A percentile compares a stretch with the other conserved stretches of the same genome.
Conservation (phyloP, 2,797 vertebrate genomes). For the Amblyopsis hoosieri region DNA sequence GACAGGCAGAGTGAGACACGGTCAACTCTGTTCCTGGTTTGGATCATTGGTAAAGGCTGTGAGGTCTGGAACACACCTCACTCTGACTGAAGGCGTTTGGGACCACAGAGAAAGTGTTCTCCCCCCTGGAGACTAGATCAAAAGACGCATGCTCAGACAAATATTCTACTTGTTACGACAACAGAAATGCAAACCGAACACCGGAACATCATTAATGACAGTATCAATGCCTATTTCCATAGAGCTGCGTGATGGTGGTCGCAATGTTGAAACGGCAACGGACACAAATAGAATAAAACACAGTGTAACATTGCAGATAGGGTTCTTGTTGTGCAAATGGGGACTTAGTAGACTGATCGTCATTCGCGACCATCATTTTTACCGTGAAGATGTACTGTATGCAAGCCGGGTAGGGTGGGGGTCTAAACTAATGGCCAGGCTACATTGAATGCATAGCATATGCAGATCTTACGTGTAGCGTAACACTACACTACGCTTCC, state of each 20-base stretch:
- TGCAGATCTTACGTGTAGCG: too few relatives aligned
- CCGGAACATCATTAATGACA: constrained; percentile 10
- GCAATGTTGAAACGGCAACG: constrained; percentile 44
- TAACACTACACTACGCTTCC: too few relatives aligned
- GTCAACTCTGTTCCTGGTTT: constrained; percentile 31
- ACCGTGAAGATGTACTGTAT: too few relatives aligned
- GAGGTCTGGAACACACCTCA: constrained; percentile 20
- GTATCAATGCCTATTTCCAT: constrained; percentile 48
- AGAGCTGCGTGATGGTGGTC: constrained; percentile 24
- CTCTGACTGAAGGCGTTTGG: constrained; percentile 33
- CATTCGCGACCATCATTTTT: constrained; percentile 12
- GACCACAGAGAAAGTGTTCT: constrained; percentile 39
- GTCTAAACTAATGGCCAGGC: too few relatives aligned
- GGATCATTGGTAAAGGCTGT: constrained; percentile 30
- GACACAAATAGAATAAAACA: constrained; percentile 60
- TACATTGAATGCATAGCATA: too few relatives aligned
- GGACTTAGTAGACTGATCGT: constrained; percentile 27
- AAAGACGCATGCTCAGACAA: constrained; percentile 17
- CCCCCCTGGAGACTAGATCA: constrained; percentile 45
- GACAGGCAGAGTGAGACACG: constrained; percentile 10
- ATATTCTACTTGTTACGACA: not conserved
- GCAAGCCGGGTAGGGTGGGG: too few relatives aligned
- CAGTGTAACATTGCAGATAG: constrained; percentile 50
- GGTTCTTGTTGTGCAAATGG: constrained; percentile 49
- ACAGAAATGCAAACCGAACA: constrained; percentile 24